Evolutionary conservation across 2,888 invertebrate genomes (phyloP), one percentile per base, ranked within the genome.

Genomic region (Elegia similella): DNA sequence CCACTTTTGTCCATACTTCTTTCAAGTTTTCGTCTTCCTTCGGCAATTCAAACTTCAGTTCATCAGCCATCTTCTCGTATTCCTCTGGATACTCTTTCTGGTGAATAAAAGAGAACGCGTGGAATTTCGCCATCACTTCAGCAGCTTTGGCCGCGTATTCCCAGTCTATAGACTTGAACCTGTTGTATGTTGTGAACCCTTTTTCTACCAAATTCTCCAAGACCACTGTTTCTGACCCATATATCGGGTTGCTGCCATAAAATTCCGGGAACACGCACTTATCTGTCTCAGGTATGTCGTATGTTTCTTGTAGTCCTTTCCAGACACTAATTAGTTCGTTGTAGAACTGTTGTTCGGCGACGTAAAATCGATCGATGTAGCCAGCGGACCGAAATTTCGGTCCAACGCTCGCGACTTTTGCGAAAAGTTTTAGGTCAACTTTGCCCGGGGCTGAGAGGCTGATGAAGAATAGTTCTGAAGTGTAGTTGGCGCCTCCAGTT

Each of bases 401-500:
- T 0, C 73, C 73, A 1, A 82, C 61, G 0, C 68, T 72, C 0
- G 82, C 80, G 0, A 84, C 74, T 67, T 86, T 85, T 0, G 70
- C 80, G 57, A 86, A 85, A 2, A 84, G 61, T 13, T 76, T 62
- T 1, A 82, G 53, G 0, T 64, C 62, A 2, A 70, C 68, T 52
- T 69, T 70, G 7, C 66, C 57, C 0, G 62, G 59, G 0, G 70
- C 67, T 2, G 64, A 63, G 34, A 83, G 61, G 1, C 67, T 72
- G 1, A 70, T 70, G 23, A 64, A 56, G 55, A 68, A 77, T 0
- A 84, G 59, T n/a, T 66, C 65, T 0, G 84, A 80, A 0, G 79
- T 79, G 60, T 76, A 83, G 61, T 84, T 85, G 0, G 76, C 80
- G 2, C 84, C 85, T 5, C 66, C 78, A 0, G 73, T 75, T 5